These are phyloP conservation scores for Mamestra configurata DNA, from an alignment of 1,140 invertebrate species.

Conservation along the genomic window DNA sequence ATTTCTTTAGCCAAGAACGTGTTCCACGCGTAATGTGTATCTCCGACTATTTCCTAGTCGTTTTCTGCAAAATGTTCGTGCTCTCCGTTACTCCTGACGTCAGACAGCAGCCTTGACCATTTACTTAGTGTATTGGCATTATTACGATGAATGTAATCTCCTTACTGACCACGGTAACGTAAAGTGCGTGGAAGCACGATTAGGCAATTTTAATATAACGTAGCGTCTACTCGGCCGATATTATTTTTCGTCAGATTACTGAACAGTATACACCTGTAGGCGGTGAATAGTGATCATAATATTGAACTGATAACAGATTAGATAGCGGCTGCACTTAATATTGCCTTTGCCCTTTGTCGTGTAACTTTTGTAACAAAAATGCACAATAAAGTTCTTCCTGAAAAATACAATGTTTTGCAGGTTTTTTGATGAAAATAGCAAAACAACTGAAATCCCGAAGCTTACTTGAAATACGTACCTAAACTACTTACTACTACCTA, in stretches of 20 bases:
- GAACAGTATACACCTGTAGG: constrained; percentile 68
- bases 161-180: constrained; percentile 50
- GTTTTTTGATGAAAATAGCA: background rate
- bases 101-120: constrained; percentile 77
- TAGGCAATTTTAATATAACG: constrained; percentile 44
- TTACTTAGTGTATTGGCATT: constrained; percentile 62
- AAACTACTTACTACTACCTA: background rate
- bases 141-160: constrained; percentile 64
- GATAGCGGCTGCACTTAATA: constrained; percentile 81
- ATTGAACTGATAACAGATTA: constrained; percentile 84
- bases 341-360: constrained; percentile 59
- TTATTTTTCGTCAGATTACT: constrained; percentile 55
- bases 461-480: too few species aligned
- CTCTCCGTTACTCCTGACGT: constrained; percentile 68
- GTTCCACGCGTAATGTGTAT: constrained; percentile 4
- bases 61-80: constrained; percentile 35
- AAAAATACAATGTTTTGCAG: background rate
- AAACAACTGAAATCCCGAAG: background rate
- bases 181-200: constrained; percentile 14
- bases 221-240: constrained; percentile 43
- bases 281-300: constrained; percentile 77
- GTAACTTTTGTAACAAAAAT: background rate
- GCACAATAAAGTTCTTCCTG: background rate
- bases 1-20: constrained; percentile 35
- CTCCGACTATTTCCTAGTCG: background rate